phyloP scores from a whole-genome alignment of 53 echinoderm and acorn worm species.

The Echinometra lucunter region DNA sequence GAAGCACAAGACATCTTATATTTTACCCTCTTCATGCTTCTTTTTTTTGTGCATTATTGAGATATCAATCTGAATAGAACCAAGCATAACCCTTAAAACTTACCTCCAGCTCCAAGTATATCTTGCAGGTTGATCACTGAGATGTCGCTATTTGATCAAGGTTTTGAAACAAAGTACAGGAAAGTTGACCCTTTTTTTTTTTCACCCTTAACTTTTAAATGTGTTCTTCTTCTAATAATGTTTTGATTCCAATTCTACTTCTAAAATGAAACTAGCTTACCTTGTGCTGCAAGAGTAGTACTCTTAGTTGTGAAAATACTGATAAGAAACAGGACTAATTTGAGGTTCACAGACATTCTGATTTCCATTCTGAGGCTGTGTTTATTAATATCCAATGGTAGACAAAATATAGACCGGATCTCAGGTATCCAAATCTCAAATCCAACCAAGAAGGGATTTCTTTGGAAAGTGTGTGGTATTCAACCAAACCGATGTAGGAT shows the following conservation, averaged over 20 bases:
- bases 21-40: no score
- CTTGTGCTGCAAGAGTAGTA: slow-evolving; percentile 54
- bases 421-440: slow-evolving; percentile 30
- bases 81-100: no score
- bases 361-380: slow-evolving; percentile 28
- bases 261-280: neutral
- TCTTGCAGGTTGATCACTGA: neutral
- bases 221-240: neutral
- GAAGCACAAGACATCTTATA: no score
- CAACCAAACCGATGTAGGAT: neutral
- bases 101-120: neutral
- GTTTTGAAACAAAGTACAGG: no score
- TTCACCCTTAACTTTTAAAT: neutral
- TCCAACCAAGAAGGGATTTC: neutral
- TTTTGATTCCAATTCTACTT: neutral
- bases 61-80: no score
- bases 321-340: slow-evolving; percentile 31
- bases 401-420: slow-evolving; percentile 53
- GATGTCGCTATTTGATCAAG: neutral
- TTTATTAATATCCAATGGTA: slow-evolving; percentile 46
- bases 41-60: no score
- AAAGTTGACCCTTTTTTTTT: no score
- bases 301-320: slow-evolving; percentile 35
- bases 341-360: slow-evolving; percentile 12
- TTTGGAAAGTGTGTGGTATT: neutral